Percentiles rank a stretch among this genome's conserved stretches.
Conservation (phyloP, 2,113 vertebrate genomes). For the Chrysochloris asiatica region DNA sequence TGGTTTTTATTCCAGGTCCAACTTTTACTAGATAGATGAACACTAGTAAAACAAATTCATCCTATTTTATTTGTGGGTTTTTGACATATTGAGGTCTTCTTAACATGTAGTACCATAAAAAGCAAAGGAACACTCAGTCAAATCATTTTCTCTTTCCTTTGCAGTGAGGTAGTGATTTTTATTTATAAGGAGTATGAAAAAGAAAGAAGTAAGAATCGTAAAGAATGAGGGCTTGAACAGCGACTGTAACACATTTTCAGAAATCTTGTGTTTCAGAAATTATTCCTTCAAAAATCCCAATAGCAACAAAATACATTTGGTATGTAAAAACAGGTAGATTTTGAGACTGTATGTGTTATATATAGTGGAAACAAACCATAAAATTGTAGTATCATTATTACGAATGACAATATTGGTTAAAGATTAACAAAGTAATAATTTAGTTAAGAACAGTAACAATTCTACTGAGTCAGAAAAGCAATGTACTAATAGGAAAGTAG, state of each 20-base stretch:
- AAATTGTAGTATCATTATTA: background rate
- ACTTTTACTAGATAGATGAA: background rate
- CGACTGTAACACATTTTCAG: background rate
- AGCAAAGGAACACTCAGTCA: background rate
- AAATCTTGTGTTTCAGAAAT: background rate
- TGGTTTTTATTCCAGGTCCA: slow-evolving; percentile 64
- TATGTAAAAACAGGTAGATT: background rate
- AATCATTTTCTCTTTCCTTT: slow-evolving; percentile 5
- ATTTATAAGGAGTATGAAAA: background rate
- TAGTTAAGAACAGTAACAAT: background rate
- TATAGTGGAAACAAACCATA: background rate
- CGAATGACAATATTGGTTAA: background rate
- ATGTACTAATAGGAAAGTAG: background rate
- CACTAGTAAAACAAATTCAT: slow-evolving; percentile 21
- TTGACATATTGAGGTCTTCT: background rate
- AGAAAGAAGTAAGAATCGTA: background rate
- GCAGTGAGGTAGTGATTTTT: background rate
- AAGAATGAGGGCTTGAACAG: background rate
- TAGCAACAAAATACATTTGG: background rate
- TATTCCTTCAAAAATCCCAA: background rate
- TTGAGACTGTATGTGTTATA: background rate
- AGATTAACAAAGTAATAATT: background rate
- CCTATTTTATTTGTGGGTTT: slow-evolving; percentile 34
- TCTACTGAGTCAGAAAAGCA: background rate
- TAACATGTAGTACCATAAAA: background rate